Percentiles rank a stretch among this genome's conserved stretches.
These are phyloP conservation scores for Chaetodon trifascialis DNA, from an alignment of 2,113 vertebrate genomes.

Conservation along the genomic window DNA sequence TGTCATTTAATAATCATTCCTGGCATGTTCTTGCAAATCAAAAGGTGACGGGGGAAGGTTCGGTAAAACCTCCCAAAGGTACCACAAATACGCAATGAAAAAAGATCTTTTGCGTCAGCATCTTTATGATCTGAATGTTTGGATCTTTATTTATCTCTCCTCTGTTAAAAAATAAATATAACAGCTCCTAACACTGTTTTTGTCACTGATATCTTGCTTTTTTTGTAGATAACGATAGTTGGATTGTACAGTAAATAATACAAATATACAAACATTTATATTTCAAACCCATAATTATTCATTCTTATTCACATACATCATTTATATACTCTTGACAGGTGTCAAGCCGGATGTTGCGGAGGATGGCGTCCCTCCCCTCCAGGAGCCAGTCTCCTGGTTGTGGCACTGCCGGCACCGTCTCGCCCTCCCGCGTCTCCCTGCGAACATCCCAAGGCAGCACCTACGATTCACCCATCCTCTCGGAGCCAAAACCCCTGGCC, in stretches of 20 bases:
- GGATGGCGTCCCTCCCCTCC: slow-evolving; percentile 96
- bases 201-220: neutral
- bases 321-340: slow-evolving; percentile 74
- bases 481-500: slow-evolving; percentile 88
- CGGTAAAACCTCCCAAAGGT: neutral
- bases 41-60: neutral
- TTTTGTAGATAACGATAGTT: neutral
- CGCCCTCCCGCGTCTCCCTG: slow-evolving; percentile 91
- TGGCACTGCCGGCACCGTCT: slow-evolving; percentile 85
- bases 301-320: neutral
- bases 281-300: neutral
- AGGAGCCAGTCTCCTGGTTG: slow-evolving; percentile 95
- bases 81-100: neutral
- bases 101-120: neutral
- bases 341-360: slow-evolving; percentile 87
- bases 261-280: too few species aligned
- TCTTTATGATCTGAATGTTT: neutral
- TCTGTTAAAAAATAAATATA: neutral
- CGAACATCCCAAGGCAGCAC: slow-evolving; percentile 92
- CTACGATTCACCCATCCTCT: slow-evolving; percentile 90
- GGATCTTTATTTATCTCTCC: neutral
- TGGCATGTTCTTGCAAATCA: neutral
- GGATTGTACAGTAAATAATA: neutral
- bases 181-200: too few species aligned
- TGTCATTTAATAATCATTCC: slow-evolving; percentile 9